These are phyloP conservation scores for Trichopoda pennipes DNA, from an alignment of 2,888 invertebrate species.

Conservation along the genomic window DNA sequence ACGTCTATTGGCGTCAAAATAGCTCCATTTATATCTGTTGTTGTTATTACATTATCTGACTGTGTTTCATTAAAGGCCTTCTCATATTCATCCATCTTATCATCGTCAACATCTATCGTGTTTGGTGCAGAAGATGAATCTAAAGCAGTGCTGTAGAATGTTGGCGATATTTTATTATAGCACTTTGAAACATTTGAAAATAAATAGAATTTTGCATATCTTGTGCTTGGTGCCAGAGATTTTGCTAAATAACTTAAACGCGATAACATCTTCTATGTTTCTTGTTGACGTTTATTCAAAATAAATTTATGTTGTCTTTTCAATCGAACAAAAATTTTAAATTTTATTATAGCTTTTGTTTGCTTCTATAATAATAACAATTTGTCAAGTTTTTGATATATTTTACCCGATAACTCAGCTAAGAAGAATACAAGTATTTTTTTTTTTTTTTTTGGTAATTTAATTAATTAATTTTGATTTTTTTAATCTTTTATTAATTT, in stretches of 20 bases:
- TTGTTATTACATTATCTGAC: background rate
- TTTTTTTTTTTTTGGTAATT: too few relatives aligned
- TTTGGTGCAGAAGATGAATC: background rate
- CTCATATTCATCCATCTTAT: conserved; percentile 52
- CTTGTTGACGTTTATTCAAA: background rate
- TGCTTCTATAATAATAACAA: too few relatives aligned
- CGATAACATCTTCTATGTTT: conserved; percentile 3
- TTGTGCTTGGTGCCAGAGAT: background rate
- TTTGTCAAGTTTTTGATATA: too few relatives aligned
- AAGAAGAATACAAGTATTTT: too few relatives aligned
- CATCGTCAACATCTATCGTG: conserved; percentile 54
- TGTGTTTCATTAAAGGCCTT: background rate
- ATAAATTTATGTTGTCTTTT: too few relatives aligned
- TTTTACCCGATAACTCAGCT: too few relatives aligned
- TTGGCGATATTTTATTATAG: background rate
- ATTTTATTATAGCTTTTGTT: too few relatives aligned
- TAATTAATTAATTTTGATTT: too few relatives aligned
- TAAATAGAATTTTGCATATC: background rate
- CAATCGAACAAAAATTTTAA: too few relatives aligned
- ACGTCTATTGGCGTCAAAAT: conserved; percentile 63
- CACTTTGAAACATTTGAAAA: background rate
- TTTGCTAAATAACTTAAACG: background rate
- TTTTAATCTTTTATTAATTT: too few relatives aligned
- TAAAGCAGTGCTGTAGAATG: background rate
- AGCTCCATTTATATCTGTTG: background rate